Conservation (phyloP, 2,797 vertebrate species). For the Serranus cabrilla region DNA sequence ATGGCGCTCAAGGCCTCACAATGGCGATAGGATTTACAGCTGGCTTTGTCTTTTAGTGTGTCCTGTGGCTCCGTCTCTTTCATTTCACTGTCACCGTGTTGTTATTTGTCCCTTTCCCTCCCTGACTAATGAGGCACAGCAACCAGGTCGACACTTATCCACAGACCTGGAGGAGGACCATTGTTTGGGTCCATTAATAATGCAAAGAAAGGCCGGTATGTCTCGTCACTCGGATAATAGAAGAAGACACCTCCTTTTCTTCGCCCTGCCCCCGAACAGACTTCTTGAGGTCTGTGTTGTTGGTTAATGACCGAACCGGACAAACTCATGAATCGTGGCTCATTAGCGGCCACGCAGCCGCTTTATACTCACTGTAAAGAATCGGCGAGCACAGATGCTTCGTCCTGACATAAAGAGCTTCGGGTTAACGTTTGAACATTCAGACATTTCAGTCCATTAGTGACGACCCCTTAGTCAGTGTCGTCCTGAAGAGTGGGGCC, state of each 20-base stretch:
- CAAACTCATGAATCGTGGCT: slow-evolving; percentile 56
- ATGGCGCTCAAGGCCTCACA: slow-evolving; percentile 59
- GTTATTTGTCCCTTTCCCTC: slow-evolving; percentile 66
- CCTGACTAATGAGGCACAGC: slow-evolving; percentile 76
- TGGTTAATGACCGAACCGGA: slow-evolving; percentile 58
- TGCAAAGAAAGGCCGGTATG: slow-evolving; percentile 63
- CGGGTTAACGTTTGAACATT: slow-evolving; percentile 61
- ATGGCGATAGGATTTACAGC: slow-evolving; percentile 69
- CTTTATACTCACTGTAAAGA: slow-evolving; percentile 47
- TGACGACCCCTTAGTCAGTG: slow-evolving; percentile 39
- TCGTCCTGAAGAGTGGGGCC: slow-evolving; percentile 34
- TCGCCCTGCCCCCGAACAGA: slow-evolving; percentile 35
- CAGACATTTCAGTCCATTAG: slow-evolving; percentile 47
- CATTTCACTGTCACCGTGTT: slow-evolving; percentile 76
- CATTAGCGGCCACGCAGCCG: slow-evolving; percentile 50
- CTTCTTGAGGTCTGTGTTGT: slow-evolving; percentile 44
- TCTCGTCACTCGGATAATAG: slow-evolving; percentile 57
- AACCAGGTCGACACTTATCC: slow-evolving; percentile 69
- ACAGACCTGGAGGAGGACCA: slow-evolving; percentile 66
- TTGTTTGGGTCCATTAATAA: slow-evolving; percentile 82
- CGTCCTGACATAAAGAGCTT: slow-evolving; percentile 23
- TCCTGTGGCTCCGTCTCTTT: slow-evolving; percentile 55
- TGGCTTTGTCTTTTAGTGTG: slow-evolving; percentile 67
- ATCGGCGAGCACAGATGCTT: slow-evolving; percentile 54
- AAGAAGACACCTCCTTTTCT: slow-evolving; percentile 56